phyloP scores from a whole-genome alignment of 2,113 vertebrate species.

The Brachypteracias leptosomus region DNA sequence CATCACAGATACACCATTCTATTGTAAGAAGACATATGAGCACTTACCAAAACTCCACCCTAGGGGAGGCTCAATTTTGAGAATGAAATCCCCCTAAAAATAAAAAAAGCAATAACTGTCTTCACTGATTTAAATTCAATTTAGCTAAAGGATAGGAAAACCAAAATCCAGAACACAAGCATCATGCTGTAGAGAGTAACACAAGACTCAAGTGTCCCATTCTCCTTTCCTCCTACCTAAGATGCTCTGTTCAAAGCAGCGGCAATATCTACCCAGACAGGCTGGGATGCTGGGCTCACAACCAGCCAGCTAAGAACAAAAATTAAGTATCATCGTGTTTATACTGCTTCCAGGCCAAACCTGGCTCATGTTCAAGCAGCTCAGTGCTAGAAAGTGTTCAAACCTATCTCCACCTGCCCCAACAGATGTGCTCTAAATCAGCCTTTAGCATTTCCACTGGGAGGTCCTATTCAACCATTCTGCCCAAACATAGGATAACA shows the following conservation, averaged over 20 bases:
- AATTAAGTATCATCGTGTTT: neutral
- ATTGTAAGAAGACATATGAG: neutral
- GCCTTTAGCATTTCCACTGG: neutral
- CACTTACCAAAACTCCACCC: constrained; percentile 98
- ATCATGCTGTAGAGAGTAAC: neutral
- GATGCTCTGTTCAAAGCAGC: neutral
- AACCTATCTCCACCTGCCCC: neutral
- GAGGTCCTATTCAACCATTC: neutral
- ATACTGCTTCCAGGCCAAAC: neutral
- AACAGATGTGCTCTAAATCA: neutral
- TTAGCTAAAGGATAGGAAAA: neutral
- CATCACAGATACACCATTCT: neutral
- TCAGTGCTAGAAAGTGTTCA: neutral
- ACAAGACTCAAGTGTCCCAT: neutral
- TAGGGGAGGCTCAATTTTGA: constrained; percentile 96
- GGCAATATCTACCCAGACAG: neutral
- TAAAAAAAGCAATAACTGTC: neutral
- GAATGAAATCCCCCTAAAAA: constrained; percentile 93
- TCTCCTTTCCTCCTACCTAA: neutral
- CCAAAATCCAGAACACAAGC: neutral
- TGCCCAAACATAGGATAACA: accelerated
- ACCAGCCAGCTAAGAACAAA: neutral
- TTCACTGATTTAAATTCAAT: neutral
- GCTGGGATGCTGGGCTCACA: neutral
- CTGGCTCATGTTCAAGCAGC: neutral